Conservation (phyloP, 2,888 invertebrate genomes). For the Xanthorhoe designata region DNA sequence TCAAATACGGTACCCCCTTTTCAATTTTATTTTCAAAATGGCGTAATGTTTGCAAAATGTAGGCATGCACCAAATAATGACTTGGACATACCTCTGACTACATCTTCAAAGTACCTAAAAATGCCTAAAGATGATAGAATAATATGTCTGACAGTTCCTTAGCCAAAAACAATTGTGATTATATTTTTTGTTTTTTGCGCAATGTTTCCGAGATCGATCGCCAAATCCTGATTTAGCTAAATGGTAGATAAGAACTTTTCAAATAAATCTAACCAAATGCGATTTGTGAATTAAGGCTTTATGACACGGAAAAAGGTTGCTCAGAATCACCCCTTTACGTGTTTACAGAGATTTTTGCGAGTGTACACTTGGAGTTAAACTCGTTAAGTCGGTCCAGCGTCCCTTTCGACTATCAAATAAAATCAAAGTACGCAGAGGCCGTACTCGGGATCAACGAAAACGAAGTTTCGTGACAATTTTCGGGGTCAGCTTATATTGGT, state of each 20-base stretch:
- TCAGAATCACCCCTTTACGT: not conserved
- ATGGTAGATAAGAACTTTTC: not conserved
- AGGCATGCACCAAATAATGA: too few species aligned
- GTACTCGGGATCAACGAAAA: too few species aligned
- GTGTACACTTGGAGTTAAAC: constrained; percentile 32
- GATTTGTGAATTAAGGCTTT: constrained; percentile 10
- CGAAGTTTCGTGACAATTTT: too few species aligned
- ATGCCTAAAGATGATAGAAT: too few species aligned
- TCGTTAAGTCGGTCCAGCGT: constrained; percentile 33
- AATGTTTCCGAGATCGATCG: not conserved
- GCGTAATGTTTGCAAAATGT: too few species aligned
- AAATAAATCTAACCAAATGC: not conserved
- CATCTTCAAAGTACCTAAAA: too few species aligned
- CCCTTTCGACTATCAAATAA: constrained; percentile 40
- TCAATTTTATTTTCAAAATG: too few species aligned
- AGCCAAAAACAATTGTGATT: not conserved
- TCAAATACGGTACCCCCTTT: too few species aligned
- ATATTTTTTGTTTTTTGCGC: not conserved
- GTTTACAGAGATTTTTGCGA: constrained; percentile 13
- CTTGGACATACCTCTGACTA: not conserved
- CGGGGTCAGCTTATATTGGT: too few species aligned
- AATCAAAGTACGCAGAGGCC: constrained; percentile 43
- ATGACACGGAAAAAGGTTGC: not conserved
- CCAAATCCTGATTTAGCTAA: not conserved
- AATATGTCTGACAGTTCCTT: too few species aligned